These are phyloP conservation scores for Urophycis tenuis DNA, from an alignment of 2,797 vertebrate species.

Conservation along the genomic window DNA sequence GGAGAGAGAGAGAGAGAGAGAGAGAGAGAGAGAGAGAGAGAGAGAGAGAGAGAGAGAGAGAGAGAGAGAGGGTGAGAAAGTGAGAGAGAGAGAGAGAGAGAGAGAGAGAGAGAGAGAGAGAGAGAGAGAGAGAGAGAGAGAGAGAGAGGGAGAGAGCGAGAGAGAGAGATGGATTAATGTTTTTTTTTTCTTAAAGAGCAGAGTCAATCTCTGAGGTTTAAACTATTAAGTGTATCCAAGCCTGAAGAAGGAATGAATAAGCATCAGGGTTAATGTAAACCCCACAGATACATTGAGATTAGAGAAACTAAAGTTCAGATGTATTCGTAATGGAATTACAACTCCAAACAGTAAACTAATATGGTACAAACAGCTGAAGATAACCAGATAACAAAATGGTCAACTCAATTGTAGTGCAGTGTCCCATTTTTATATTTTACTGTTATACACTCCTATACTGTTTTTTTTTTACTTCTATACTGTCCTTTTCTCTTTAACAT, in stretches of 20 bases:
- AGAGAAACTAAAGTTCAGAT: neutral
- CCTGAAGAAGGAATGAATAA: neutral
- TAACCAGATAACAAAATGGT: too few species aligned
- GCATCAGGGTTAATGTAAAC: neutral
- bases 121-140: slow-evolving; percentile 1
- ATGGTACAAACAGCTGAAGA: neutral
- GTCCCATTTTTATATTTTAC: too few species aligned
- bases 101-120: slow-evolving; percentile 3
- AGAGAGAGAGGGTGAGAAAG: slow-evolving; percentile 3
- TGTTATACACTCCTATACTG: too few species aligned
- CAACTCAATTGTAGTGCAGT: too few species aligned
- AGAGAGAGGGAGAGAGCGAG: too few species aligned
- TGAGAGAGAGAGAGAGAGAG: too few species aligned
- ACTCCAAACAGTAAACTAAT: neutral
- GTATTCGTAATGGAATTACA: neutral
- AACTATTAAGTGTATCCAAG: slow-evolving; percentile 1
- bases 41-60: slow-evolving; percentile 20
- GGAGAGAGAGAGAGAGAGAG: slow-evolving; percentile 16
- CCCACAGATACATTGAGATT: neutral
- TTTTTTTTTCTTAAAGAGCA: neutral
- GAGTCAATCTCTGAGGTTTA: neutral
- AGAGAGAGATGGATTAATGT: neutral
- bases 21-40: slow-evolving; percentile 8
- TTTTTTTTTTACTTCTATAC: too few species aligned
- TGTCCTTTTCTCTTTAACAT: too few species aligned